Evolutionary conservation across 2,888 invertebrate species (phyloP), one percentile per base, ranked within the genome.

Genomic region (Amphipoea lucens): DNA sequence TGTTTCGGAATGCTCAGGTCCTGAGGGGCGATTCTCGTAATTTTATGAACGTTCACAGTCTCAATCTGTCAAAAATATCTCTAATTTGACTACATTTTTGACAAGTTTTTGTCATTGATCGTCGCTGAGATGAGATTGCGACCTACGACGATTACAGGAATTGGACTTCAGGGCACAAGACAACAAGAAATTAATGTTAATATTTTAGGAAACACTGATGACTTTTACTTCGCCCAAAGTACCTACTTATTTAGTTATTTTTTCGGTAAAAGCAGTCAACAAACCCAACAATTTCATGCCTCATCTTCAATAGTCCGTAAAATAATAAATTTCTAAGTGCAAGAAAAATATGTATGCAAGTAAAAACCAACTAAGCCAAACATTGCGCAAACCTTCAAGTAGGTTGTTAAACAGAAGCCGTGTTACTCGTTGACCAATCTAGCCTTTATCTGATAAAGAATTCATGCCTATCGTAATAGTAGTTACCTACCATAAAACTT

Each of bases 401-500:
- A 80, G 75, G 72, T 79, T 65, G 77, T 73, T 73, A 70, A 86
- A 86, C 83, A 83, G 85, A 83, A 86, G 86, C 75, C 63, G 65
- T 63, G 74, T 82, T 42, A 74, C 66, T 70, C 11, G 86, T 83
- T 85, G 81, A 85, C 87, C 86, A 86, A 81, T 83, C 80, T 80
- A 77, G 72, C 66, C 40, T 76, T 79, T 81, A 86, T 86, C 86
- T 81, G 87, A 86, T 86, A 86, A 86, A 84, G 71, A 81, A 78
- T 65, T 76, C 60, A 69, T 75, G 60, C 74, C 68, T 82, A 76
- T 85, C 66, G 79, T 72, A 85, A 75, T 83, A 76, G 29, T 48
- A 70, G 29, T 68, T 48, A 77, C 29, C 36, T 48, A 77, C 29
- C 36, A 17, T 54, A 20, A 48, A 74, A 42, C 42, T 65, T 40